These are phyloP conservation scores for Holacanthus passer DNA, from an alignment of 2,113 vertebrate species.

Conservation along the genomic window DNA sequence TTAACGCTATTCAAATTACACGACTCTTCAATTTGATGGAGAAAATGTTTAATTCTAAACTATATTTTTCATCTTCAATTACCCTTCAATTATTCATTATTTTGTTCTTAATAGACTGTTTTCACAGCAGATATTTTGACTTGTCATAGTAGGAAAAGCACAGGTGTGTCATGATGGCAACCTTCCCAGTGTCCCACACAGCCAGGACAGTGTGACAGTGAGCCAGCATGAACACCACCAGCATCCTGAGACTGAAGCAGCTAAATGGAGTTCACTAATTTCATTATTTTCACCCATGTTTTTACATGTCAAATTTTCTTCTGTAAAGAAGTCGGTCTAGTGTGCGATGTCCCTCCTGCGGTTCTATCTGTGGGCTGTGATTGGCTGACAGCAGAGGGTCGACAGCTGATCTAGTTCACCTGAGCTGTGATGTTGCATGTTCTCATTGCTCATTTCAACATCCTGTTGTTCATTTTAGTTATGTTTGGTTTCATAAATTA, in stretches of 20 bases:
- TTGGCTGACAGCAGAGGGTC: background rate
- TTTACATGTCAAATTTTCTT: background rate
- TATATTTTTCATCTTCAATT: background rate
- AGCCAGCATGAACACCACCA: background rate
- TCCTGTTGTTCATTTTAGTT: background rate
- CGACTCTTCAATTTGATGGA: background rate
- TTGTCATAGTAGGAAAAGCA: background rate
- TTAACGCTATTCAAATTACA: background rate
- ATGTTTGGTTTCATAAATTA: background rate
- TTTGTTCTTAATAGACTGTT: too few species aligned
- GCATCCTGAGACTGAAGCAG: background rate
- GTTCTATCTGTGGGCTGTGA: background rate
- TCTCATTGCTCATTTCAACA: background rate
- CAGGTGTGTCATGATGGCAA: background rate
- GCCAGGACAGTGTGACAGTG: background rate
- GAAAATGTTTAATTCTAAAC: background rate
- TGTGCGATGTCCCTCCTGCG: background rate
- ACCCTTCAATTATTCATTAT: too few species aligned
- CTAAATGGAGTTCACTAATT: background rate
- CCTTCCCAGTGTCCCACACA: background rate
- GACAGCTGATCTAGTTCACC: too few species aligned
- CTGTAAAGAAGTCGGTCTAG: background rate
- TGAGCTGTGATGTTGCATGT: too few species aligned
- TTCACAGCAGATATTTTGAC: background rate
- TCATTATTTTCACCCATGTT: background rate